Conservation (phyloP, 1,140 invertebrate genomes). For the Nilaparvata lugens region DNA sequence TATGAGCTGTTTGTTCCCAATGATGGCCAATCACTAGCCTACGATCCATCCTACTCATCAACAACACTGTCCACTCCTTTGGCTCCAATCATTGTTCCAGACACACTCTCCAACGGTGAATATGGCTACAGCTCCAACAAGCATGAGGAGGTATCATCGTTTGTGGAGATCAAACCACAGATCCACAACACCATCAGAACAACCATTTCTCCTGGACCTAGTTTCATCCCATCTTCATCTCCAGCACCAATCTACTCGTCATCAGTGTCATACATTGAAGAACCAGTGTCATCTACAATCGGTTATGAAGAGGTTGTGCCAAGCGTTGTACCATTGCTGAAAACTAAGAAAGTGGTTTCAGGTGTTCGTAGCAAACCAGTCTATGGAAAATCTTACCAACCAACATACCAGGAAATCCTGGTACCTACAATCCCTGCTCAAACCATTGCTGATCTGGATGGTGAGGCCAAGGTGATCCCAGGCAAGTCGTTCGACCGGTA, state of each 20-base stretch:
- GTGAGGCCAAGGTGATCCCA: neutral
- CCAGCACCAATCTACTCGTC: constrained; percentile 5
- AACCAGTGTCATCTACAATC: neutral
- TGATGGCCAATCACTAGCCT: neutral
- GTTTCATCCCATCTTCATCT: neutral
- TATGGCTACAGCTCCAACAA: neutral
- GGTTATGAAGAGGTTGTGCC: neutral
- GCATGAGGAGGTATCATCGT: neutral
- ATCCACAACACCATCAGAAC: constrained; percentile 9
- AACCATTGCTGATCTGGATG: neutral
- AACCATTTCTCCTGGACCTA: constrained; percentile 11
- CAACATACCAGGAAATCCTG: neutral
- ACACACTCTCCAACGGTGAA: neutral
- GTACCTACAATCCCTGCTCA: neutral
- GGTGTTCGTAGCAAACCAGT: neutral
- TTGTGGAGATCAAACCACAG: constrained; percentile 24
- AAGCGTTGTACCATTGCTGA: neutral
- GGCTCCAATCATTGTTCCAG: neutral
- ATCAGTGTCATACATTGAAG: neutral
- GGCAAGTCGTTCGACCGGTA: constrained; percentile 41
- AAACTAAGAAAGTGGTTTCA: neutral
- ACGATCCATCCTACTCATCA: neutral
- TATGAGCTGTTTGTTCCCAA: neutral
- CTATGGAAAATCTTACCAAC: neutral
- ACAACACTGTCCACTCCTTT: constrained; percentile 2